Evolutionary conservation across 2,113 vertebrate genomes (phyloP).

Genomic region (Edolisoma coerulescens): DNA sequence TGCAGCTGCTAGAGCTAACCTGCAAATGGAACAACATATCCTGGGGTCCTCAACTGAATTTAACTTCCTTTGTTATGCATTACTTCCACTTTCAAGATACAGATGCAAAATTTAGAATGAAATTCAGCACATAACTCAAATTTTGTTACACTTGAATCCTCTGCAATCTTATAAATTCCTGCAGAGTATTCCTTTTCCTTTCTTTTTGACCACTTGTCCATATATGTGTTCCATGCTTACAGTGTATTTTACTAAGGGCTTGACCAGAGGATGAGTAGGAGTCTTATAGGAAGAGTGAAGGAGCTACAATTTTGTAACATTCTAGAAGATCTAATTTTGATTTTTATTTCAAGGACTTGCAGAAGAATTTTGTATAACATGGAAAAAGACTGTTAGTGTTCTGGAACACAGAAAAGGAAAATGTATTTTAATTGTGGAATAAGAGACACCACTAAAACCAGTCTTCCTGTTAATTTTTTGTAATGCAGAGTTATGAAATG

Average conservation of each 20-base stretch:
- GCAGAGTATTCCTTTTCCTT: neutral
- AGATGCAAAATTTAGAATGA: neutral
- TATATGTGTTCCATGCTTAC: neutral
- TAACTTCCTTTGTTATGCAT: neutral
- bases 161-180: neutral
- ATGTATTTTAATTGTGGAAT: neutral
- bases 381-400: neutral
- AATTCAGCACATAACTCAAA: neutral
- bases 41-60: neutral
- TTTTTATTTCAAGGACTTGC: neutral
- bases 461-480: neutral
- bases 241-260: neutral
- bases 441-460: neutral
- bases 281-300: neutral
- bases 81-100: neutral
- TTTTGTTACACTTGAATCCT: neutral
- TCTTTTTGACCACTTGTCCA: neutral
- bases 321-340: neutral
- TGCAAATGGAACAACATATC: neutral
- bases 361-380: neutral
- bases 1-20: neutral
- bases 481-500: neutral
- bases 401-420: neutral
- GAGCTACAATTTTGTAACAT: neutral
- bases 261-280: neutral